phyloP scores from a whole-genome alignment of 2,888 invertebrate species.

The Spisula subtruncata region DNA sequence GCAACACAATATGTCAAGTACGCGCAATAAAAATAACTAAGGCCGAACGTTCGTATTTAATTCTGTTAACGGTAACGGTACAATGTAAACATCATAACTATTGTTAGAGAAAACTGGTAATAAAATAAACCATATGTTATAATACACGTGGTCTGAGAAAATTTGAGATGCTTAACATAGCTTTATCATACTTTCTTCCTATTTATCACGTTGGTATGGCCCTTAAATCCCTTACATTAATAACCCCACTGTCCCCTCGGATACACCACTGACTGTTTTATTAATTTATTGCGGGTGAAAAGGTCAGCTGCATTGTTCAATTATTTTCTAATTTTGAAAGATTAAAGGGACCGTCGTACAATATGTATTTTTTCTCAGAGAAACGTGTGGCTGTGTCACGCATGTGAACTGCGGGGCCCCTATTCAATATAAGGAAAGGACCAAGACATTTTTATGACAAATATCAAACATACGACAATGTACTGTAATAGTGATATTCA shows the following conservation, averaged over 20 bases:
- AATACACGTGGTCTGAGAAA: too few relatives aligned
- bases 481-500: too few relatives aligned
- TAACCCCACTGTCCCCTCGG: constrained; percentile 7
- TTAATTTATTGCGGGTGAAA: constrained; percentile 36
- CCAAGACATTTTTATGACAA: constrained; percentile 5
- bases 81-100: too few relatives aligned
- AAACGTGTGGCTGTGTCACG: constrained; percentile 7
- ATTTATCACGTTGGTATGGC: background rate
- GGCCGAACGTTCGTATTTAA: too few relatives aligned
- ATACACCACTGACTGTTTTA: constrained; percentile 16
- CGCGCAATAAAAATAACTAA: too few relatives aligned
- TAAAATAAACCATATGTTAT: too few relatives aligned
- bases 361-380: constrained; percentile 24
- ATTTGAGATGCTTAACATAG: too few relatives aligned
- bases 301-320: constrained; percentile 14
- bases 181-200: too few relatives aligned
- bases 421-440: background rate
- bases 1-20: too few relatives aligned
- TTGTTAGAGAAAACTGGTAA: too few relatives aligned
- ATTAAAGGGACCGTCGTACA: background rate
- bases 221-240: background rate
- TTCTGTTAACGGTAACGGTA: too few relatives aligned
- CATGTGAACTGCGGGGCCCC: constrained; percentile 23
- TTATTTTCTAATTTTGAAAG: constrained; percentile 22
- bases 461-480: background rate